A percentile compares a stretch with the other conserved stretches of the same genome.
Conservation (phyloP, 2,888 invertebrate species). For the Sialis fuliginosa region DNA sequence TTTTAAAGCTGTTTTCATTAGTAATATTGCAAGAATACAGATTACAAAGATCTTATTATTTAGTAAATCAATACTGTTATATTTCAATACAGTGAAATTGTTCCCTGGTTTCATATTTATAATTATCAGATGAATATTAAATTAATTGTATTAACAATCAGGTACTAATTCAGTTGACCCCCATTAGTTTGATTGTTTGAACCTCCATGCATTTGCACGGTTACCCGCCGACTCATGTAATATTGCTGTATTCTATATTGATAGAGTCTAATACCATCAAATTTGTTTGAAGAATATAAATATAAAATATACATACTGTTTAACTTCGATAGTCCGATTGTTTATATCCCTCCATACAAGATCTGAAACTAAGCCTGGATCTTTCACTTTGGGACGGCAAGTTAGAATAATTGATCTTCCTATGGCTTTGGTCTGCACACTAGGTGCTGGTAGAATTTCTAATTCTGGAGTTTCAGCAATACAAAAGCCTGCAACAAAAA, state of each 20-base stretch:
- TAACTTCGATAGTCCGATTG: slow-evolving; percentile 47
- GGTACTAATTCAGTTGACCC: too few species aligned
- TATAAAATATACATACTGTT: slow-evolving; percentile 33
- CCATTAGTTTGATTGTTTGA: too few species aligned
- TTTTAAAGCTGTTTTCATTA: too few species aligned
- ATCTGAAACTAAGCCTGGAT: slow-evolving; percentile 47
- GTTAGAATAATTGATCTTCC: slow-evolving; percentile 61
- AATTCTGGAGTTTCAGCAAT: slow-evolving; percentile 27
- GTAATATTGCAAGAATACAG: too few species aligned
- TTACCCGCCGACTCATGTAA: too few species aligned
- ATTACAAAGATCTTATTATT: too few species aligned
- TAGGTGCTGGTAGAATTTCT: slow-evolving; percentile 51
- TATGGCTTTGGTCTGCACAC: slow-evolving; percentile 52
- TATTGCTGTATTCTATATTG: background rate
- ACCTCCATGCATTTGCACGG: too few species aligned
- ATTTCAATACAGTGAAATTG: too few species aligned
- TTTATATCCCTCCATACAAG: slow-evolving; percentile 66
- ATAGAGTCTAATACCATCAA: slow-evolving; percentile 3
- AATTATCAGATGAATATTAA: too few species aligned
- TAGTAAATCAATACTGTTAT: too few species aligned
- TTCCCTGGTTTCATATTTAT: too few species aligned
- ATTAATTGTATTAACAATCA: too few species aligned
- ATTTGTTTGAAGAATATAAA: slow-evolving; percentile 1
- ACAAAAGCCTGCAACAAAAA: slow-evolving; percentile 7
- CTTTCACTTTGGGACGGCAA: slow-evolving; percentile 53